These are phyloP conservation scores for Chelon auratus DNA, from an alignment of 2,797 vertebrate species.

Conservation along the genomic window DNA sequence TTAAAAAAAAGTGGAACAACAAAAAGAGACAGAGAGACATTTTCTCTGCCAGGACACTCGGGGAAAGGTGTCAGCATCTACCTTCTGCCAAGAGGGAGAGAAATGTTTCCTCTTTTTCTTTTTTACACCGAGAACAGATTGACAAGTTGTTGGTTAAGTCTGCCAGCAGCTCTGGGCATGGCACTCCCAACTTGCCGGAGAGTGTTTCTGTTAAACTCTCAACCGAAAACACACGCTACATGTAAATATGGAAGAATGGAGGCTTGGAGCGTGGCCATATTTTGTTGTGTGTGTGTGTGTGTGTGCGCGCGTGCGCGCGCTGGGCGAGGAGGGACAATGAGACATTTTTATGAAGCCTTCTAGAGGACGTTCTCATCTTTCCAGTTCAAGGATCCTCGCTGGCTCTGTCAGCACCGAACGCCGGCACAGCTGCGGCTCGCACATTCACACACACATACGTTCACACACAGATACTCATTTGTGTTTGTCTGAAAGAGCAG, in stretches of 20 bases:
- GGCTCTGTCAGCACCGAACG: constrained; percentile 87
- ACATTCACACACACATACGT: constrained; percentile 24
- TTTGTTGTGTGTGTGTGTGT: constrained; percentile 22
- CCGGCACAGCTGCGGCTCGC: constrained; percentile 68
- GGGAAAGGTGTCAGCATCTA: constrained; percentile 69
- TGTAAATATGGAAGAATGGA: constrained; percentile 15
- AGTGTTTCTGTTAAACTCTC: constrained; percentile 37
- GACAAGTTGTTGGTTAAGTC: constrained; percentile 33
- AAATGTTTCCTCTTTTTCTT: constrained; percentile 45
- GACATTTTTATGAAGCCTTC: constrained; percentile 94
- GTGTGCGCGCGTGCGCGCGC: constrained; percentile 23
- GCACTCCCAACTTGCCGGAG: constrained; percentile 24
- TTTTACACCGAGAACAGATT: constrained; percentile 56
- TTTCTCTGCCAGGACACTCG: constrained; percentile 75
- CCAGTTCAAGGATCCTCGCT: constrained; percentile 93
- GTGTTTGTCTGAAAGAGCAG: constrained; percentile 62
- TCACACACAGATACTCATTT: constrained; percentile 43
- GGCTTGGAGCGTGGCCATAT: neutral
- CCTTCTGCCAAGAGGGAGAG: constrained; percentile 72
- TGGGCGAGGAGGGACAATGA: constrained; percentile 85
- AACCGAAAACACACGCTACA: constrained; percentile 9
- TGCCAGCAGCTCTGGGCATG: constrained; percentile 60
- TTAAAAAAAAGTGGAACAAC: constrained; percentile 27
- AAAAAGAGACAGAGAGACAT: constrained; percentile 47
- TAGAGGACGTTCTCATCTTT: constrained; percentile 95